phyloP scores from a whole-genome alignment of 2,113 vertebrate genomes.

The Archocentrus centrarchus region DNA sequence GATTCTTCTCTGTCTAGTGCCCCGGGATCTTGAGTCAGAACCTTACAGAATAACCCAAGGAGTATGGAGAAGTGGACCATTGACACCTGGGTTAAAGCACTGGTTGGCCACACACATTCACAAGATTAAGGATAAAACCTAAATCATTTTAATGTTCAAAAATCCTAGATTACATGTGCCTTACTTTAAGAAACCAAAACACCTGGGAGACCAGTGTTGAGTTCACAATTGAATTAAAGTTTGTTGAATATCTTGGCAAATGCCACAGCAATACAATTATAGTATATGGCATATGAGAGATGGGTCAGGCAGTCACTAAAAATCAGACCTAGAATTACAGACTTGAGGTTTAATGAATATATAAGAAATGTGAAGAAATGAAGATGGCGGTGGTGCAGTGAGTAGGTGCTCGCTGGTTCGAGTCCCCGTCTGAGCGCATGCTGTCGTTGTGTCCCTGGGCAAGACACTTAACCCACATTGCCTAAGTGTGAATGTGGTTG shows the following conservation, averaged over 20 bases:
- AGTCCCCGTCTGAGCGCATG: too few species aligned
- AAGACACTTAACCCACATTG: too few species aligned
- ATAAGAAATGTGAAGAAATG: background rate
- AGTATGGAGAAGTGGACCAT: conserved; percentile 74
- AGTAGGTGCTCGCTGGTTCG: too few species aligned
- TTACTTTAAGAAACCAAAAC: background rate
- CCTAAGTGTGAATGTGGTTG: too few species aligned
- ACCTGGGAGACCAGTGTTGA: too few species aligned
- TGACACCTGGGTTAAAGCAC: conserved; percentile 72
- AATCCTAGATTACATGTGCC: background rate
- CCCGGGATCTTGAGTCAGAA: conserved; percentile 81
- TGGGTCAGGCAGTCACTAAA: background rate
- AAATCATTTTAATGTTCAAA: background rate
- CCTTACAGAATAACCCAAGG: conserved; percentile 76
- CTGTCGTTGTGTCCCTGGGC: too few species aligned
- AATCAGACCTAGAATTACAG: background rate
- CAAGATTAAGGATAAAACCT: conserved; percentile 71
- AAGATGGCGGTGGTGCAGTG: background rate
- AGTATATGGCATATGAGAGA: too few species aligned
- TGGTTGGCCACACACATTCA: conserved; percentile 75
- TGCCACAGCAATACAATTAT: background rate
- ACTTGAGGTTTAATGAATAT: background rate
- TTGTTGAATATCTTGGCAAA: too few species aligned
- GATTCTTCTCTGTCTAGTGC: conserved; percentile 63
- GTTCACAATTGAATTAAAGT: too few species aligned